Percentiles rank a stretch among this genome's conserved stretches.
These are phyloP conservation scores for Pygoscelis adeliae DNA, from an alignment of 2,113 vertebrate species.

Conservation along the genomic window DNA sequence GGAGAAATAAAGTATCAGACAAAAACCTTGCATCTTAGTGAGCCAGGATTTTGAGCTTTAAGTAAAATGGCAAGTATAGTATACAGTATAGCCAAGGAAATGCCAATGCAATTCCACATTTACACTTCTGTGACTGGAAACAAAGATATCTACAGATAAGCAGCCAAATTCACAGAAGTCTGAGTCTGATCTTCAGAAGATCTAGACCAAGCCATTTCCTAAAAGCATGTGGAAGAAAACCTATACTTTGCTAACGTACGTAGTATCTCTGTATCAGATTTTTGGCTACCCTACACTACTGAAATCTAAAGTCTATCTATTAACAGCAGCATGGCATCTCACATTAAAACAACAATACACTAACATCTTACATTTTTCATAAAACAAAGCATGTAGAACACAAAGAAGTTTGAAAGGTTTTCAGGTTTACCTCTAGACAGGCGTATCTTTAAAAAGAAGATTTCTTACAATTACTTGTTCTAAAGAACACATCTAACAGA, in stretches of 20 bases:
- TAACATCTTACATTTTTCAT: neutral
- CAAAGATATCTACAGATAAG: neutral
- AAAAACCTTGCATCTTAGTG: neutral
- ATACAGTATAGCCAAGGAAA: neutral
- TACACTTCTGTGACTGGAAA: neutral
- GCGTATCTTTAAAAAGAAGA: neutral
- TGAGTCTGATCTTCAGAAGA: neutral
- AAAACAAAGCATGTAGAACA: neutral
- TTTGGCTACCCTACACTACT: neutral
- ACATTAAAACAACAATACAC: neutral
- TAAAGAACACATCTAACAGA: neutral
- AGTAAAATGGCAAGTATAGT: neutral
- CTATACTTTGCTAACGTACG: neutral
- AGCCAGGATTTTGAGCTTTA: neutral
- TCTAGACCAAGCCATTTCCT: neutral
- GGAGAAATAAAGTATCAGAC: neutral
- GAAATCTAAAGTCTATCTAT: neutral
- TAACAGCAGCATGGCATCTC: neutral
- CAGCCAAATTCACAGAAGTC: neutral
- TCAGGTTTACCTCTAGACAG: neutral
- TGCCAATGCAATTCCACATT: neutral
- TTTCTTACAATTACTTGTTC: neutral
- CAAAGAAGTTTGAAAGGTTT: neutral
- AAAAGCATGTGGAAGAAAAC: neutral
- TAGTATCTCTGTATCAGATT: no score